These are phyloP conservation scores for Microcebus tavaratra DNA, from an alignment of 2,113 vertebrate species.

Conservation along the genomic window DNA sequence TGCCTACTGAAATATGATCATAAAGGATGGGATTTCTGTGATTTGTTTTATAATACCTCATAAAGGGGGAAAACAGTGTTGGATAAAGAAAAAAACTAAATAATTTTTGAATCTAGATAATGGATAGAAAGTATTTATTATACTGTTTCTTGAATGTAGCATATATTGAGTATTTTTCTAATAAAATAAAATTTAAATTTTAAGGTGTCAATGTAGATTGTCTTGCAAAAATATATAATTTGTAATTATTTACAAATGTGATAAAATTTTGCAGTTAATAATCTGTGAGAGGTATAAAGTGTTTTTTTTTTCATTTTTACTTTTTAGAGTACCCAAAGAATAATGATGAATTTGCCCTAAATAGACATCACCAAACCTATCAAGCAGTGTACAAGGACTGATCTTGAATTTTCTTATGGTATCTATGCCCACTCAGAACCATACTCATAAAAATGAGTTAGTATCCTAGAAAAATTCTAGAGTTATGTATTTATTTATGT, in stretches of 20 bases:
- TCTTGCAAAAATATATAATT: not conserved
- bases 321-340: not conserved
- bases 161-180: conserved; percentile 5
- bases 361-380: not conserved
- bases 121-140: not conserved
- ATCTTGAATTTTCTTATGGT: not conserved
- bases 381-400: not conserved
- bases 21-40: not conserved
- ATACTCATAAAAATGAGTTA: not conserved
- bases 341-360: not conserved
- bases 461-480: not conserved
- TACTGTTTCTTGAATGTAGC: not conserved
- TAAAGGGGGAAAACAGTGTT: not conserved
- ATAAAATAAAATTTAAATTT: not conserved
- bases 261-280: not conserved
- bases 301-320: not conserved
- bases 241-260: not conserved
- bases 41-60: not conserved
- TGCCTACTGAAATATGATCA: not conserved
- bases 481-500: not conserved
- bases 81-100: not conserved
- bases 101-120: not conserved
- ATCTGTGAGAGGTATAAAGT: not conserved
- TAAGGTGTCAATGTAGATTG: not conserved
- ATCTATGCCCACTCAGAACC: not conserved